Evolutionary conservation across 1,140 invertebrate genomes (phyloP).

Genomic region (Aethina tumida): DNA sequence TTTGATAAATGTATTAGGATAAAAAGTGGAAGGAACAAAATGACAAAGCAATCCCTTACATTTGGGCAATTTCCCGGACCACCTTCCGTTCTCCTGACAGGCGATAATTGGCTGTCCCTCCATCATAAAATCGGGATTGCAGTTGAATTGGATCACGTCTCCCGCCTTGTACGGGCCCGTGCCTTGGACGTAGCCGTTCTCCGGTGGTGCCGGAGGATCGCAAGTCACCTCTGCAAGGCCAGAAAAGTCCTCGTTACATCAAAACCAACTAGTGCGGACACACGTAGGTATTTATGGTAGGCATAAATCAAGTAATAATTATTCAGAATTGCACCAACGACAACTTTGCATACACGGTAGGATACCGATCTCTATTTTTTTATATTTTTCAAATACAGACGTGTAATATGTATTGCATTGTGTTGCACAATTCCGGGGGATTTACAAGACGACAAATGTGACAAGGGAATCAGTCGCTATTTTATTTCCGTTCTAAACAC

Average conservation of each 20-base stretch:
- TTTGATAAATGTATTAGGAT: neutral
- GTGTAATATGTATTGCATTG: too few species aligned
- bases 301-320: too few species aligned
- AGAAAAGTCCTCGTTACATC: neutral
- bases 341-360: too few species aligned
- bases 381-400: too few species aligned
- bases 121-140: constrained; percentile 79
- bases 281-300: too few species aligned
- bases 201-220: constrained; percentile 54
- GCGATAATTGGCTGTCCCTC: constrained; percentile 73
- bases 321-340: too few species aligned
- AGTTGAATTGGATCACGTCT: constrained; percentile 76
- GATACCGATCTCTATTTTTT: too few species aligned
- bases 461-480: too few species aligned
- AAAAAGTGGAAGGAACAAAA: constrained; percentile 1
- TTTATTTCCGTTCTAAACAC: too few species aligned
- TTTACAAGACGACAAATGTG: too few species aligned
- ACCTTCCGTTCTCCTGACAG: constrained; percentile 80
- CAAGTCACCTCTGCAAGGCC: constrained; percentile 59
- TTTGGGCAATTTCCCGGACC: constrained; percentile 73
- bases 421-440: too few species aligned
- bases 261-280: too few species aligned
- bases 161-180: constrained; percentile 65
- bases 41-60: constrained; percentile 46
- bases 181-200: constrained; percentile 67